Base-by-base conservation (phyloP, 1,140 invertebrate genomes). In the Batillaria attramentaria region DNA sequence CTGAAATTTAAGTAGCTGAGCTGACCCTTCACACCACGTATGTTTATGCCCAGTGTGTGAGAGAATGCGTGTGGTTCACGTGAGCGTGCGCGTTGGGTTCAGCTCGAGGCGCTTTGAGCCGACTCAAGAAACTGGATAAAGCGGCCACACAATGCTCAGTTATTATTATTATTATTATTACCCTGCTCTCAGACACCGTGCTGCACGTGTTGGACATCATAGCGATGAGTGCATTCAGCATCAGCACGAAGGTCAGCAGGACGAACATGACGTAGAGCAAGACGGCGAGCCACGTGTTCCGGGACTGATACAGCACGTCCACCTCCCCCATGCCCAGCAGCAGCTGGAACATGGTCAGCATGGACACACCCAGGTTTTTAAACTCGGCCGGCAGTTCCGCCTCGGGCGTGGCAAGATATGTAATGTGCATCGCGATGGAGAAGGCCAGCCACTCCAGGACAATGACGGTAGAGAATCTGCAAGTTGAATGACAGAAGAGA, bases 201-300 rank as follows among this genome's bases (percentile, higher is more conserved):
- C 80, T 78, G 66, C 86, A 88, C 35, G 87, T 87, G 60, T 85
- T 80, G 50, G 85, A 87, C 84, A 88, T 86, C 85, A 88, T 85
- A 5, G 87, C 87, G 42, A 88, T 88, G 16, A 88, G 78, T 0
- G 83, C 80, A 72, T 88, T 88, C 8, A 88, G 65, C 80, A 86
- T 81, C 16, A 88, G 74, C 2, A 88, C 62, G 60, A 84, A 86
- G n/a, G 87, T 85, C 24, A 88, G 65, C 18, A 87, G 46, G 0
- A 81, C 80, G 79, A 87, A 88, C 5, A 83, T 18, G 13, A 84
- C 46, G 70, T 81, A 85, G 24, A 88, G 77, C 0, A 74, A 28
- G 24, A 84, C 79, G 24, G 82, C 82, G 33, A 86, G 37, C 50
- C 81, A 77, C 16, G 85, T 82, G 24, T 83, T 65, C 35, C 77